Evolutionary conservation across 2,797 vertebrate genomes (phyloP).

Genomic region (Macropodus opercularis): DNA sequence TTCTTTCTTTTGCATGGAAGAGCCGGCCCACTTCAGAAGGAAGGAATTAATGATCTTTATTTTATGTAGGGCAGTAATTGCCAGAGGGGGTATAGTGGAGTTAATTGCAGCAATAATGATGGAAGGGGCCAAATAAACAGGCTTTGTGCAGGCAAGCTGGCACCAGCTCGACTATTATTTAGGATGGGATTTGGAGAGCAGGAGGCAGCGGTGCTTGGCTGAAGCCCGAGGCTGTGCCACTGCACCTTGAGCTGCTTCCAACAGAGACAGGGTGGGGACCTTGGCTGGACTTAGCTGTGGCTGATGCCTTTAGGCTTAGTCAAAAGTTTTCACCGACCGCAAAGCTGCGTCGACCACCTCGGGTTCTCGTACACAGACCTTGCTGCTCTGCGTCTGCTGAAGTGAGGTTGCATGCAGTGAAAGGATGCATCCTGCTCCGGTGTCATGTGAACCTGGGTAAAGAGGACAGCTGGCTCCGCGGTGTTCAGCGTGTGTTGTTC

Average conservation of each 20-base stretch:
- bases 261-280: constrained; percentile 28
- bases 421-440: constrained; percentile 15
- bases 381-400: constrained; percentile 9
- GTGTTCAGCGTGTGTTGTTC: constrained; percentile 35
- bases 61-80: constrained; percentile 82
- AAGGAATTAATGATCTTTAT: constrained; percentile 76
- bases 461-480: constrained; percentile 27
- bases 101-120: constrained; percentile 79
- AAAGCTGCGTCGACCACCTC: constrained; percentile 22
- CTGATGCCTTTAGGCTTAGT: constrained; percentile 19
- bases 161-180: constrained; percentile 50
- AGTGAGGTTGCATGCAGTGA: constrained; percentile 55
- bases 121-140: constrained; percentile 73
- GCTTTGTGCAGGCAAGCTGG: constrained; percentile 58
- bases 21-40: constrained; percentile 58
- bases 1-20: constrained; percentile 41
- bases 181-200: constrained; percentile 60
- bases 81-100: constrained; percentile 77
- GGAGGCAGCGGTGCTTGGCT: constrained; percentile 55
- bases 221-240: constrained; percentile 51
- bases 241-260: constrained; percentile 60
- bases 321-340: constrained; percentile 27
- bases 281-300: constrained; percentile 38
- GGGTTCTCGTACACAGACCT: constrained; percentile 11
- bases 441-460: constrained; percentile 13